These are phyloP conservation scores for Agriotes lineatus DNA, from an alignment of 2,888 invertebrate species.

Conservation along the genomic window DNA sequence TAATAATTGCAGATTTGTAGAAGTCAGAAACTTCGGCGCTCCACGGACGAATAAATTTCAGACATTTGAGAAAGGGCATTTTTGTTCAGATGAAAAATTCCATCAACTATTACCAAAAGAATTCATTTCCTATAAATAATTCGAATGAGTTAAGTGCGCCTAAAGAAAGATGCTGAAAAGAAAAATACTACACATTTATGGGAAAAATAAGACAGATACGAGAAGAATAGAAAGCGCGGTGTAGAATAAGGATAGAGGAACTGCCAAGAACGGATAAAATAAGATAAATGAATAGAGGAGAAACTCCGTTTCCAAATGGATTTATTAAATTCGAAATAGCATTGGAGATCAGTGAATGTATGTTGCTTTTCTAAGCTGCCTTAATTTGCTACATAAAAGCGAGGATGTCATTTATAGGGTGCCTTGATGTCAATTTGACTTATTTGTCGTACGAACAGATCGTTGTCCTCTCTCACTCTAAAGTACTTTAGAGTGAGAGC, in stretches of 20 bases:
- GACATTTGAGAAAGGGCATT: background rate
- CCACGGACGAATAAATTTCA: too few species aligned
- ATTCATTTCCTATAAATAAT: background rate
- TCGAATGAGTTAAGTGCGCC: background rate
- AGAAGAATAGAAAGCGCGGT: background rate
- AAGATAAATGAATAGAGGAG: background rate
- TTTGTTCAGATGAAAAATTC: background rate
- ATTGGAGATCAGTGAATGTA: background rate
- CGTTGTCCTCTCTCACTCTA: too few species aligned
- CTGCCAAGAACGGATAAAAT: background rate
- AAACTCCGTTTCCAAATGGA: background rate
- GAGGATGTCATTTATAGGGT: too few species aligned
- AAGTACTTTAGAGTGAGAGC: too few species aligned
- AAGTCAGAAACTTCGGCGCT: background rate
- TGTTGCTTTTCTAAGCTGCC: too few species aligned
- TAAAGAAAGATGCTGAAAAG: background rate
- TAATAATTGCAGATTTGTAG: background rate
- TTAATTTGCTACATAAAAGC: too few species aligned
- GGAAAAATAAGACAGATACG: background rate
- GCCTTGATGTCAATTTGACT: too few species aligned
- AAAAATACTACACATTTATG: constrained; percentile 8
- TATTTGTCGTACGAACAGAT: too few species aligned
- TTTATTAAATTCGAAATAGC: background rate
- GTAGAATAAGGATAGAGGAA: background rate
- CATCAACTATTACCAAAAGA: background rate